These are phyloP conservation scores for Tetheella fluctuosa DNA, from an alignment of 2,888 invertebrate genomes.

Conservation along the genomic window DNA sequence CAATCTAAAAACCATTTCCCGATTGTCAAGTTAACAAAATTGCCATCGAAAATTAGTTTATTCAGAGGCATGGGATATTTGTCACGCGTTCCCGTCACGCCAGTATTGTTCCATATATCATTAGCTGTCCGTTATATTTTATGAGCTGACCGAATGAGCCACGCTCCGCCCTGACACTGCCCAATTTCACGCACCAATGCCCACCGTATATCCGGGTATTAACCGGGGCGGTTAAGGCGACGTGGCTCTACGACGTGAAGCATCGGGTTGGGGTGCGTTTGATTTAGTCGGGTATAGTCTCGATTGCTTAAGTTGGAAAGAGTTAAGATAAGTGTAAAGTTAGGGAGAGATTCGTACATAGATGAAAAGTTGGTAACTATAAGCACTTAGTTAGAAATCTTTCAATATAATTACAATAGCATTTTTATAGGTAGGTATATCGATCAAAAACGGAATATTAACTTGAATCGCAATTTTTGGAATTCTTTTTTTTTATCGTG, in stretches of 20 bases:
- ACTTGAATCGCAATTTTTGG: too few species aligned
- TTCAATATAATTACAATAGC: too few species aligned
- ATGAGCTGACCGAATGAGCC: slow-evolving; percentile 34
- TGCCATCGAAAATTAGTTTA: not conserved
- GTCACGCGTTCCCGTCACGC: slow-evolving; percentile 2
- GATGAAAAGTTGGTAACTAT: too few species aligned
- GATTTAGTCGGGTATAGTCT: slow-evolving; percentile 15
- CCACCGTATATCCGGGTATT: slow-evolving; percentile 29
- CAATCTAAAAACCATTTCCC: too few species aligned
- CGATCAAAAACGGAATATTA: too few species aligned
- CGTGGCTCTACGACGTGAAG: not conserved
- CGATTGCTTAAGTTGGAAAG: not conserved
- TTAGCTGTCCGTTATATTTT: slow-evolving; percentile 52
- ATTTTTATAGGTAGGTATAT: too few species aligned
- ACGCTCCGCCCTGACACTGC: slow-evolving; percentile 35
- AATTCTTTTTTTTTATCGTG: too few species aligned
- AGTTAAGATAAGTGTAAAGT: not conserved
- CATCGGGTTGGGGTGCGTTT: slow-evolving; percentile 6
- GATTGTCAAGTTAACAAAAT: not conserved
- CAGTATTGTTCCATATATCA: slow-evolving; percentile 47
- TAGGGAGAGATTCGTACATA: not conserved
- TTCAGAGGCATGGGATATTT: not conserved
- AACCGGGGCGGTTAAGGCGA: slow-evolving; percentile 20
- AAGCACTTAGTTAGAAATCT: too few species aligned
- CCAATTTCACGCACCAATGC: slow-evolving; percentile 53